phyloP scores from a whole-genome alignment of 2,113 vertebrate species.

The Mobula hypostoma region DNA sequence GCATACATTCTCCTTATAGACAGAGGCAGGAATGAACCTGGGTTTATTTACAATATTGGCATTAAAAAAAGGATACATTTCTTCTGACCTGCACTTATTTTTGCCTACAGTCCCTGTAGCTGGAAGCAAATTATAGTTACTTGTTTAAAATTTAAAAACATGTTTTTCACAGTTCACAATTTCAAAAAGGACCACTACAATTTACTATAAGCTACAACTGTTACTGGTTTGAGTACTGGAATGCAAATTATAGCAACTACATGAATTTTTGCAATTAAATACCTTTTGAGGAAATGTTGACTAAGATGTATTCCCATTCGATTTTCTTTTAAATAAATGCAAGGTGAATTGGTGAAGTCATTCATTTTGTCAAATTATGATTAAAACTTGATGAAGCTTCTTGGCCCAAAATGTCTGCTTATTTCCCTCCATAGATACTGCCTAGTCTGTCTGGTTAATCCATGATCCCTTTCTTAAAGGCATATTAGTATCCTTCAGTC shows the following conservation, averaged over 20 bases:
- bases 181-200: neutral
- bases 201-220: neutral
- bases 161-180: neutral
- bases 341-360: neutral
- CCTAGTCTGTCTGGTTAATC: no score
- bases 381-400: neutral
- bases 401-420: no score
- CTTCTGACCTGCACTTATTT: neutral
- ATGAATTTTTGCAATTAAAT: neutral
- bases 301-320: no score
- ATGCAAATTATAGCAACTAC: neutral
- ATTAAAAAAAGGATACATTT: neutral
- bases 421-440: no score
- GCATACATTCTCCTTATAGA: no score
- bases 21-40: no score
- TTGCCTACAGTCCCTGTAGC: neutral
- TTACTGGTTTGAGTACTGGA: neutral
- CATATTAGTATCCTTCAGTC: no score
- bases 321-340: neutral
- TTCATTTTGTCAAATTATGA: neutral
- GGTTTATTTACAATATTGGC: neutral
- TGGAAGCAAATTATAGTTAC: neutral
- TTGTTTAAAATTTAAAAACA: neutral
- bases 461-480: no score
- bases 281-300: neutral